Base-by-base conservation (phyloP, 2,113 vertebrate species). In the Ameiurus melas region DNA sequence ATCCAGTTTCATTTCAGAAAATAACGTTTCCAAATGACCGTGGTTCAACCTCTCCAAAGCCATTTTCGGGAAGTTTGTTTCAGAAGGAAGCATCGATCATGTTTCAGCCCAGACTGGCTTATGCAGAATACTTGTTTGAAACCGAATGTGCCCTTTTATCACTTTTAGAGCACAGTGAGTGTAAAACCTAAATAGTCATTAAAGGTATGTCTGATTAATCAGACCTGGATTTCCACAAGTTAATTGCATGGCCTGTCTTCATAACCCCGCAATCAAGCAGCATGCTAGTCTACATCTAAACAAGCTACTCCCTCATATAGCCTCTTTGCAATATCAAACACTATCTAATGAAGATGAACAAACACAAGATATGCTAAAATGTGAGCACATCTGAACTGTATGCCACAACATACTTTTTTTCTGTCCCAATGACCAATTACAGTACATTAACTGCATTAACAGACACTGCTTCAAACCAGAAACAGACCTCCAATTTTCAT, bases 401-500 rank as follows among this genome's bases (percentile, higher is more conserved):
- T 51, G 12, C 57, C 4, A 7, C 33, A 83, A 25, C 57, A 39
- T 25, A 36, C 30, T 39, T 60, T 5, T 80, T 71, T 39, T 25
- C 80, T 39, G 20, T 39, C 22, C 20, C 27, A 27, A 39, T 33
- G 14, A 47, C 6, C 85, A 87, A 47, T 77, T 43, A 62, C 71
- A 47, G 30, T 60, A 62, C 85, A 47, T 19, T 60, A 58, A 82
- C 80, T n/a, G 30, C 80, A 82, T 60, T 82, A 60, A 60, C 80
- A 82, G 80, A 60, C 80, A 30, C 57, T 2, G 80, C 80, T 39
- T 82, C 68, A 39, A 85, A 85, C 84, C 30, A 71, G 25, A 66
- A 86, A 36, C 73, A 87, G 86, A 57, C 77, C 60, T 55, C 39
- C 62, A 53, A 80, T 68, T 51, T 80, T 87, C 86, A 87, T 70